Base-by-base conservation (phyloP, 2,888 invertebrate genomes). In the Eupithecia abbreviata region DNA sequence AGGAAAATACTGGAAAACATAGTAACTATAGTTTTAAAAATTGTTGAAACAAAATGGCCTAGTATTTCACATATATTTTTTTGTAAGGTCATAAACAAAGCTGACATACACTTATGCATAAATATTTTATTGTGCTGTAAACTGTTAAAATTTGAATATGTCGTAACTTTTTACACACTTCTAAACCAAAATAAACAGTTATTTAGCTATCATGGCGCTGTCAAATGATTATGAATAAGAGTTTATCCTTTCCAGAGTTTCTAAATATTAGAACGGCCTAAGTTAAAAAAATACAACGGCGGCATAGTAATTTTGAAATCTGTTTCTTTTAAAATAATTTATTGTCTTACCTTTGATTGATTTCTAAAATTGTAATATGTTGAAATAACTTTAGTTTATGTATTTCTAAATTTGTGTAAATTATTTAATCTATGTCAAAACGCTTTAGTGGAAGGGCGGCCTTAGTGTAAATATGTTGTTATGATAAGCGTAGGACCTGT, bases 391-490 rank as follows among this genome's bases (percentile, higher is more conserved):
- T 30, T 30, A 55, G 12, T n/a, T 55, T 9, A n/a, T n/a, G 7
- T 55, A n/a, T n/a, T 49, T 12, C n/a, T 18, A 9, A 18, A 30
- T 18, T 10, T 30, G 62, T 62, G 62, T 62, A 58, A 18, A 58
- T 62, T 62, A 15, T 7, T 3, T 15, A 42, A 66, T 66, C 42
- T 66, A 30, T 18, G 15, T 65, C 42, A 69, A n/a, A 69, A n/a
- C 30, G 75, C 73, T 78, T 47, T 78, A 71, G 78, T 76, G 68
- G 75, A 55, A 45, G 47, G 18, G n/a, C 6, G 9, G 62, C 73
- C 85, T 82, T 84, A 77, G 82, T 94, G 93, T 94, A 94, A 91
- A 94, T 94, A 94, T 92, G 93, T 93, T 94, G 90, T 92, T 93
- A 91, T 88, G 84, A 83, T 90, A 91, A 92, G 91, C 81, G 93